A percentile compares a stretch with the other conserved stretches of the same genome.
Evolutionary conservation across 2,113 vertebrate species (phyloP).

Genomic region (Halcyon malimbica): DNA sequence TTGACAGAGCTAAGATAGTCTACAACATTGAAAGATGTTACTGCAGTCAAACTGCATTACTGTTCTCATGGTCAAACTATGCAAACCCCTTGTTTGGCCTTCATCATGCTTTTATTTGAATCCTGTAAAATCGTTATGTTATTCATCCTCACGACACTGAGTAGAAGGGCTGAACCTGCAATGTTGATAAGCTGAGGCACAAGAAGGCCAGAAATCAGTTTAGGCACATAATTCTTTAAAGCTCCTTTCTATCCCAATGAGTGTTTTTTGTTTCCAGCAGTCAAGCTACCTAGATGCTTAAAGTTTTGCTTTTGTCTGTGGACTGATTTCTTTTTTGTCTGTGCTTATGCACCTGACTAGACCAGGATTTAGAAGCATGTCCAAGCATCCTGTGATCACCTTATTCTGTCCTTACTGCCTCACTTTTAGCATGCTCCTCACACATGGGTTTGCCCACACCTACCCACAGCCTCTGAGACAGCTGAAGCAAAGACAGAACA

Average conservation of each 20-base stretch:
- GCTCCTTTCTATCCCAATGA: not conserved
- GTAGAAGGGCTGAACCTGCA: not conserved
- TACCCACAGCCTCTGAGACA: not conserved
- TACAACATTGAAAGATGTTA: not conserved
- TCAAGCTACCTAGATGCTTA: not conserved
- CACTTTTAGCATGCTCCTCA: fast-evolving
- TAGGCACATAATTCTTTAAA: not conserved
- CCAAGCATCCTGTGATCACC: not conserved
- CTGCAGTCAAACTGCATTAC: not conserved
- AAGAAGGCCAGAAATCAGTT: not conserved
- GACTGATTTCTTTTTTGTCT: not conserved
- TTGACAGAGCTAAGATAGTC: not conserved
- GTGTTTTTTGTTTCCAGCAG: not conserved
- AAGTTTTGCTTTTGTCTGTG: not conserved
- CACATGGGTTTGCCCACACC: not conserved
- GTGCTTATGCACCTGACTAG: not conserved
- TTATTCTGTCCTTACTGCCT: not conserved
- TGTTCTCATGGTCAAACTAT: not conserved
- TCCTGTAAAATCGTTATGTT: not conserved
- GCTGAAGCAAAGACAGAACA: not conserved
- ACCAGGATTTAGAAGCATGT: not conserved
- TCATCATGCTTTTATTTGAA: not conserved
- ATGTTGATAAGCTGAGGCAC: not conserved
- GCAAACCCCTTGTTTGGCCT: not conserved
- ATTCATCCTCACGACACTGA: not conserved